phyloP scores from a whole-genome alignment of 2,888 invertebrate genomes.

The Melanargia galathea region DNA sequence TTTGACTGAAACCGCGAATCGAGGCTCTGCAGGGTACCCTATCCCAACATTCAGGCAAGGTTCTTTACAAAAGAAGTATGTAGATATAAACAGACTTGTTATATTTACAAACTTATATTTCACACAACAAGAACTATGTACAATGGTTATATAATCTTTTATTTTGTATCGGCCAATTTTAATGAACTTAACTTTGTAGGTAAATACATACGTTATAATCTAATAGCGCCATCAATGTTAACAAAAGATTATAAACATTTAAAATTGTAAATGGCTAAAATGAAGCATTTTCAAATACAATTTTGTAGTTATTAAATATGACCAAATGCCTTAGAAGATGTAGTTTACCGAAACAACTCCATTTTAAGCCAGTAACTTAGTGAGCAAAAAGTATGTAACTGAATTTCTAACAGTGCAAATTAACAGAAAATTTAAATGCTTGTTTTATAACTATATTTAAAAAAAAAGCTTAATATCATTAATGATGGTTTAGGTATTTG shows the following conservation, averaged over 20 bases:
- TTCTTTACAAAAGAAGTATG: conserved; percentile 44
- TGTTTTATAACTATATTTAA: neutral
- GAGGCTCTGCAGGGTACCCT: conserved; percentile 93
- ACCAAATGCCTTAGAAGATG: neutral
- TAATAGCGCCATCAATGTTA: too few species aligned
- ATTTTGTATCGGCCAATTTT: neutral
- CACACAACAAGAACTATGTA: conserved; percentile 5
- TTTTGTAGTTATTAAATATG: neutral
- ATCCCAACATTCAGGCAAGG: conserved; percentile 99
- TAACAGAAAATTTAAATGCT: neutral
- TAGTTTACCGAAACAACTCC: conserved; percentile 24
- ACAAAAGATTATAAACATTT: conserved; percentile 14
- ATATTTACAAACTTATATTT: conserved; percentile 51
- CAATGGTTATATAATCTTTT: conserved; percentile 5
- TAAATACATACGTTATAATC: neutral
- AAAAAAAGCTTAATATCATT: neutral
- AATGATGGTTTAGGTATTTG: neutral
- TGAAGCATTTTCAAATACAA: conserved; percentile 5
- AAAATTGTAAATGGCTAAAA: neutral
- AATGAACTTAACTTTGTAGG: neutral
- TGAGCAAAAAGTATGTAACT: conserved; percentile 8
- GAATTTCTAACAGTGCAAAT: conserved; percentile 28
- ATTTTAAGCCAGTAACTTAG: conserved; percentile 5
- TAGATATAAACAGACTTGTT: conserved; percentile 61
- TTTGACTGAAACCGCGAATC: conserved; percentile 3